phyloP scores from a whole-genome alignment of 2,888 invertebrate genomes.

The Diarsia mendica region DNA sequence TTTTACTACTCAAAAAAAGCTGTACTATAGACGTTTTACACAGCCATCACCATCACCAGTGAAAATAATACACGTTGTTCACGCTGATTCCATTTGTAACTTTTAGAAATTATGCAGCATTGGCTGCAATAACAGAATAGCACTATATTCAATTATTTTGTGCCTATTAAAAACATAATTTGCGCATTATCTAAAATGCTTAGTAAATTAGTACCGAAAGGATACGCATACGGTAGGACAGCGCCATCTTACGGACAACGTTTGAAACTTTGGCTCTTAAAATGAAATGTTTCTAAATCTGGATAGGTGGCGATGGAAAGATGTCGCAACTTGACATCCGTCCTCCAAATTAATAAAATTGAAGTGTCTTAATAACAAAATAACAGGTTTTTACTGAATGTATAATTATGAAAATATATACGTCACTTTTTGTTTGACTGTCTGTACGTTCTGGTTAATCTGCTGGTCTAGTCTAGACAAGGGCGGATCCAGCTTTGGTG shows the following conservation, averaged over 20 bases:
- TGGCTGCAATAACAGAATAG: background rate
- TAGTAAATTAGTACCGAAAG: too few species aligned
- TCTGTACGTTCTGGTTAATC: too few species aligned
- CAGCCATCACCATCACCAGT: background rate
- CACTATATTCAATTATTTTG: too few species aligned
- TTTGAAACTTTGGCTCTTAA: background rate
- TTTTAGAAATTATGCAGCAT: background rate
- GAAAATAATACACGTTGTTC: background rate
- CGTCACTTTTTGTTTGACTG: too few species aligned
- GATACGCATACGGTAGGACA: background rate
- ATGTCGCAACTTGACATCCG: slow-evolving; percentile 8
- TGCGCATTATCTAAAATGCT: too few species aligned
- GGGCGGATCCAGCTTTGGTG: too few species aligned
- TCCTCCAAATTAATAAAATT: too few species aligned
- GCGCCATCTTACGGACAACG: slow-evolving; percentile 1
- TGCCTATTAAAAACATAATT: too few species aligned
- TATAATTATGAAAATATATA: too few species aligned
- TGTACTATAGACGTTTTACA: background rate
- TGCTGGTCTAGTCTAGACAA: too few species aligned
- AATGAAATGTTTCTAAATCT: background rate
- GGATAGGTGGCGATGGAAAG: slow-evolving; percentile 17
- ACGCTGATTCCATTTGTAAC: background rate
- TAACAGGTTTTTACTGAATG: too few species aligned
- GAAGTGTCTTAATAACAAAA: too few species aligned
- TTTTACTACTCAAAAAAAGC: background rate